phyloP scores from a whole-genome alignment of 2,797 vertebrate genomes.

The Martes flavigula region DNA sequence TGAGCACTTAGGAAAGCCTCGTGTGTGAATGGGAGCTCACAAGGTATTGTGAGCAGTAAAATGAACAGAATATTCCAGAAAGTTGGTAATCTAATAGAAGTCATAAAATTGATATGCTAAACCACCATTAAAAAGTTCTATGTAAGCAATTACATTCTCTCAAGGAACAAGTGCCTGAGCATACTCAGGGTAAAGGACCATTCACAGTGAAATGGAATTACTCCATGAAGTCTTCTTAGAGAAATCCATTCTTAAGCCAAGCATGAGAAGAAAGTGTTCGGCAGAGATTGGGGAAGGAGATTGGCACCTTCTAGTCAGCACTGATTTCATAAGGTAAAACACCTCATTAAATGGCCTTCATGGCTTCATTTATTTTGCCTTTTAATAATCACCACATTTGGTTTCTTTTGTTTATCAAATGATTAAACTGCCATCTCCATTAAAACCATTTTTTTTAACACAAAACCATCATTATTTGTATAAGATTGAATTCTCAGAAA shows the following conservation, averaged over 20 bases:
- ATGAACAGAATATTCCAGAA: too few species aligned
- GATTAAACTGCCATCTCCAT: not conserved
- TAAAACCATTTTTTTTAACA: not conserved
- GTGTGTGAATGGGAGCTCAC: too few species aligned
- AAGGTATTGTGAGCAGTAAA: too few species aligned
- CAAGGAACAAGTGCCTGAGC: not conserved
- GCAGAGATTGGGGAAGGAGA: not conserved
- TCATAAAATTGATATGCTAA: too few species aligned
- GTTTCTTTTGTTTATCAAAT: not conserved
- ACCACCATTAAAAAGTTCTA: not conserved
- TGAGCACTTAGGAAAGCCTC: too few species aligned
- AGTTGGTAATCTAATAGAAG: too few species aligned
- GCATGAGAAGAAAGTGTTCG: not conserved
- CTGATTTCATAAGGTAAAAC: not conserved
- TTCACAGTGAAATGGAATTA: too few species aligned
- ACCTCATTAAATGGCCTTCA: not conserved
- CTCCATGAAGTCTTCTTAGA: too few species aligned
- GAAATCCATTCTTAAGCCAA: too few species aligned
- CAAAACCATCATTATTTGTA: not conserved
- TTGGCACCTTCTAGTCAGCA: not conserved
- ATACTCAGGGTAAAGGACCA: not conserved
- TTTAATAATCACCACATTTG: not conserved
- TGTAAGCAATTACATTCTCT: not conserved
- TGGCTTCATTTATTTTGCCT: not conserved
- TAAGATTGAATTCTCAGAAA: not conserved